A percentile compares a stretch with the other conserved stretches of the same genome.
phyloP scores from a whole-genome alignment of 2,113 vertebrate species.

The Azemiops feae region DNA sequence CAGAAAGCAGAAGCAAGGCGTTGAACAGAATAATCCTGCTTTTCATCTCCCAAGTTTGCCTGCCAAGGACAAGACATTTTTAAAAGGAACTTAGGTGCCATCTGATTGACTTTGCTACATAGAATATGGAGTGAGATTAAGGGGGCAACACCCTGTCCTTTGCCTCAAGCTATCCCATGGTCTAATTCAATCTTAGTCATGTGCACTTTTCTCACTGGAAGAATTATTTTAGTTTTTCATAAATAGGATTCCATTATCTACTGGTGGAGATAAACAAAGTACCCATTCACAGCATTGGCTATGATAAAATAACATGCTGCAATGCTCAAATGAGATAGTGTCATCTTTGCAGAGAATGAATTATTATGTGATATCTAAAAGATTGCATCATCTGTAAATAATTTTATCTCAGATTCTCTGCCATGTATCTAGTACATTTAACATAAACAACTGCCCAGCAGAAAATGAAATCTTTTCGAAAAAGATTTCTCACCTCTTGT shows the following conservation, averaged over 20 bases:
- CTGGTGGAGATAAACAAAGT: background rate
- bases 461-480: constrained; percentile 19
- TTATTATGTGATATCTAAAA: background rate
- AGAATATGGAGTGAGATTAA: background rate
- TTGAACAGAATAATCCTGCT: background rate
- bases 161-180: no score
- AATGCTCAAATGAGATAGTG: background rate
- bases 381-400: background rate
- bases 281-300: background rate
- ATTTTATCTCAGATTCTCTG: background rate
- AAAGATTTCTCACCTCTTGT: constrained; percentile 17
- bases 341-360: background rate
- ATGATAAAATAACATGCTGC: background rate
- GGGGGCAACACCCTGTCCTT: background rate
- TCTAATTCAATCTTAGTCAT: background rate
- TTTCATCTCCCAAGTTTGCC: background rate
- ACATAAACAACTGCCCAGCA: constrained; percentile 29
- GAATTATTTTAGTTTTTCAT: background rate
- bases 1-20: no score
- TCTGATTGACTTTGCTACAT: background rate
- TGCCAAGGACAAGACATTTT: background rate
- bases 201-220: background rate
- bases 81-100: background rate
- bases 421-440: constrained; percentile 5
- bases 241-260: background rate